phyloP scores from a whole-genome alignment of 2,113 vertebrate species.

The Calidris pygmaea region DNA sequence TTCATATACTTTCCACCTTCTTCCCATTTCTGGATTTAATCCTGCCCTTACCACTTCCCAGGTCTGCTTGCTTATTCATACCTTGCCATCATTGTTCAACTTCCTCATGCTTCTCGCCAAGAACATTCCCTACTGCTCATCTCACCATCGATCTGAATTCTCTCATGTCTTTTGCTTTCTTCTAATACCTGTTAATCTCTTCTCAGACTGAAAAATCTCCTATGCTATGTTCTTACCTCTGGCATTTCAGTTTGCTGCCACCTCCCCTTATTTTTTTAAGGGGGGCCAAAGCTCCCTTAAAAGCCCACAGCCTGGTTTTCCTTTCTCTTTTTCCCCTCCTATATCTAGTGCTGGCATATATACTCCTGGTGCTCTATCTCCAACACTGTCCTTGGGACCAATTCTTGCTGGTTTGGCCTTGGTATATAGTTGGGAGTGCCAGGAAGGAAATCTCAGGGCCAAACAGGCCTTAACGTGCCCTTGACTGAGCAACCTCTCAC shows the following conservation, averaged over 20 bases:
- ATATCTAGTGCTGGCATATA: background rate
- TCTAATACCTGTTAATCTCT: background rate
- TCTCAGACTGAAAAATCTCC: background rate
- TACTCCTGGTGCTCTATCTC: background rate
- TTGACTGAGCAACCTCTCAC: background rate
- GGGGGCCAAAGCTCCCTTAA: background rate
- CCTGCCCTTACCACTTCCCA: background rate
- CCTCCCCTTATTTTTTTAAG: background rate
- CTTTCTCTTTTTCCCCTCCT: background rate
- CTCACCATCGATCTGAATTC: background rate
- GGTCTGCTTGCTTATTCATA: background rate
- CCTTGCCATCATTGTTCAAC: background rate
- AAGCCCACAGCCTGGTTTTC: background rate
- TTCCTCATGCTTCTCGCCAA: background rate
- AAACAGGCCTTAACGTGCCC: background rate
- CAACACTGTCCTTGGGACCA: background rate
- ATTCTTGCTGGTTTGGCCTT: background rate
- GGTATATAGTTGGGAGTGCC: background rate
- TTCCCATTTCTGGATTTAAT: background rate
- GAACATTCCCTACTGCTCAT: background rate
- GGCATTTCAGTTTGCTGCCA: background rate
- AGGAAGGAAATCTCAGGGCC: background rate
- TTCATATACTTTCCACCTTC: background rate
- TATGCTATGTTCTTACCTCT: background rate
- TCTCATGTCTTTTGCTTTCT: background rate